These are phyloP conservation scores for Chrysocyon brachyurus DNA, from an alignment of 2,797 vertebrate genomes.

Conservation along the genomic window DNA sequence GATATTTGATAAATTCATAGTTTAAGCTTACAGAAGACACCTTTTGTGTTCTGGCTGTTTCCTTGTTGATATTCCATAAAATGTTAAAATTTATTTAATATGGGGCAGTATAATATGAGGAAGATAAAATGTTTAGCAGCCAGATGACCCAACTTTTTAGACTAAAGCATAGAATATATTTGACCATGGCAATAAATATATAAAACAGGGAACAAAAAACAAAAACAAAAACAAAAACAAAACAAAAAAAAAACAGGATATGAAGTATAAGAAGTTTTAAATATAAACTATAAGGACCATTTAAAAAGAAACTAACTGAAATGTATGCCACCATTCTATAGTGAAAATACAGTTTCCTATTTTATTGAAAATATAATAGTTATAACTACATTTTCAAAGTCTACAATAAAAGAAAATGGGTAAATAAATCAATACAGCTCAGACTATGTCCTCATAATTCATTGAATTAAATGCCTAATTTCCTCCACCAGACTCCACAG, in stretches of 20 bases:
- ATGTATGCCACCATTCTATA: not conserved
- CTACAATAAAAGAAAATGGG: not conserved
- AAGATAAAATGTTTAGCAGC: not conserved
- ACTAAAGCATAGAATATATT: slow-evolving; percentile 6
- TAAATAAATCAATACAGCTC: slow-evolving; percentile 9
- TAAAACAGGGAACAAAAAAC: not conserved
- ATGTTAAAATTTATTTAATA: slow-evolving; percentile 7
- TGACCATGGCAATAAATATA: slow-evolving; percentile 39
- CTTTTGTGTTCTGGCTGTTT: not conserved
- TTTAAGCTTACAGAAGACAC: not conserved
- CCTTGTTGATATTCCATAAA: not conserved
- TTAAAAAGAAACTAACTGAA: slow-evolving; percentile 27
- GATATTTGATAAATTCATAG: not conserved
- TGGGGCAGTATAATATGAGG: not conserved
- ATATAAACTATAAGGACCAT: slow-evolving; percentile 2
- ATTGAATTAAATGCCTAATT: slow-evolving; percentile 41
- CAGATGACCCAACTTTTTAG: not conserved
- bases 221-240: too few relatives aligned
- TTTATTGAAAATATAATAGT: slow-evolving; percentile 18
- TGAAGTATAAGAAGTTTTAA: slow-evolving; percentile 9
- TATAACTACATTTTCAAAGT: slow-evolving; percentile 44
- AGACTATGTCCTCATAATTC: slow-evolving; percentile 17
- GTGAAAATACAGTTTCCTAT: not conserved
- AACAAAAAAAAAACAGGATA: not conserved
- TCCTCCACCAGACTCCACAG: not conserved